Evolutionary conservation across 2,797 vertebrate species (phyloP).

Genomic region (Protosalanx chinensis): DNA sequence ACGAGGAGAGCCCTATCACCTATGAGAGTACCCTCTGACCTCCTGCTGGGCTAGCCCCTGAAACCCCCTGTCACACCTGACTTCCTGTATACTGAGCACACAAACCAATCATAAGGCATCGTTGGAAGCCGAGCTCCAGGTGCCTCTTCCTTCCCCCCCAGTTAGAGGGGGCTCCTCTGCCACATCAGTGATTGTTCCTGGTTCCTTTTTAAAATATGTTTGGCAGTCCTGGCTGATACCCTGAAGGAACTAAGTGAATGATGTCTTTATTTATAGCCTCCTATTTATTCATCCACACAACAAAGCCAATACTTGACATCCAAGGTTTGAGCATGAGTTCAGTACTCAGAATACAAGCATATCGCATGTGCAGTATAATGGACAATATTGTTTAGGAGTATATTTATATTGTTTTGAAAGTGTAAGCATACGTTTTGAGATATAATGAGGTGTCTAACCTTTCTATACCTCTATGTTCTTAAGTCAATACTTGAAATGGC

Average conservation of each 20-base stretch:
- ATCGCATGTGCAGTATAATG: no score
- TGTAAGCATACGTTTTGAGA: background rate
- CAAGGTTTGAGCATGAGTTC: background rate
- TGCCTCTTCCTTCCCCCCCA: background rate
- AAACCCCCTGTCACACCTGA: background rate
- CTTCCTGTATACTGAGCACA: background rate
- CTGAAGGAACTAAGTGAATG: no score
- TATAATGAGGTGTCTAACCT: background rate
- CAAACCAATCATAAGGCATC: background rate
- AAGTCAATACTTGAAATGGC: no score
- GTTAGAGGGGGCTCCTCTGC: background rate
- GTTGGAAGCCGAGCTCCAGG: background rate
- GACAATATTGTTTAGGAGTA: background rate
- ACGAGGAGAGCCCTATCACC: conserved; percentile 66
- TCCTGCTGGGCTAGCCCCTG: background rate
- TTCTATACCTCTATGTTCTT: background rate
- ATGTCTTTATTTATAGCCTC: no score
- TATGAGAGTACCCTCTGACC: conserved; percentile 77
- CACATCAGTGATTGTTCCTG: no score
- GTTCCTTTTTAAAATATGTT: background rate
- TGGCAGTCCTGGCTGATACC: no score
- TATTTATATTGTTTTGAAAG: background rate
- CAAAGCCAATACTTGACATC: background rate
- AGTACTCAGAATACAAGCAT: no score
- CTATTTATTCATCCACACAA: background rate